These are phyloP conservation scores for Oryzias sinensis DNA, from an alignment of 2,797 vertebrate species.

Conservation along the genomic window DNA sequence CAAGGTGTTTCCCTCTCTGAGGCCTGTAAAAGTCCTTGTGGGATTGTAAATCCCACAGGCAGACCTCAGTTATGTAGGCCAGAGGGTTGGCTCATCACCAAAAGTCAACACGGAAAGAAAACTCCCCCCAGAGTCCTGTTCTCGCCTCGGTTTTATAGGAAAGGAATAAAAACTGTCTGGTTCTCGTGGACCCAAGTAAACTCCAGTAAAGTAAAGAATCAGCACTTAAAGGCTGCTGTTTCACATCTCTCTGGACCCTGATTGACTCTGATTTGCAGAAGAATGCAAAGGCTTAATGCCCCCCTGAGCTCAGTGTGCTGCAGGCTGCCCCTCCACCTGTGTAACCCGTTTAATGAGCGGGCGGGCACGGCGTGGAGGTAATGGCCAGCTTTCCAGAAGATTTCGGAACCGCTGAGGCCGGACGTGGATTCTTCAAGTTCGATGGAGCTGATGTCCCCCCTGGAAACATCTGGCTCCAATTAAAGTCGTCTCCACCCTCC, in stretches of 20 bases:
- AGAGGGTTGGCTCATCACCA: slow-evolving; percentile 45
- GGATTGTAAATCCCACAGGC: slow-evolving; percentile 16
- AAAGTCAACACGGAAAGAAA: slow-evolving; percentile 30
- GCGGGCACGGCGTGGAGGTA: slow-evolving; percentile 8
- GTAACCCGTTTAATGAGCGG: slow-evolving; percentile 9
- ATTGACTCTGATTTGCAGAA: slow-evolving; percentile 20
- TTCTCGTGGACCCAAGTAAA: slow-evolving; percentile 45
- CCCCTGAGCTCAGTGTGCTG: slow-evolving; percentile 11
- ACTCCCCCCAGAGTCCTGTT: slow-evolving; percentile 41
- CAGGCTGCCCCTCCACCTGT: slow-evolving; percentile 43
- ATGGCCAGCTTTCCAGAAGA: no score
- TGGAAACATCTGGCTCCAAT: slow-evolving; percentile 74
- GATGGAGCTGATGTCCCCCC: slow-evolving; percentile 11
- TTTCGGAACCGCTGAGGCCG: no score
- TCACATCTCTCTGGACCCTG: background rate
- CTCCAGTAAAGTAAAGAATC: slow-evolving; percentile 36
- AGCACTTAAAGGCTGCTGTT: no score
- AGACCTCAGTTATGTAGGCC: slow-evolving; percentile 48
- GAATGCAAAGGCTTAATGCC: slow-evolving; percentile 50
- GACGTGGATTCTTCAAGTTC: no score
- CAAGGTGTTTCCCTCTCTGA: slow-evolving; percentile 21
- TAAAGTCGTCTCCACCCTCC: slow-evolving; percentile 49
- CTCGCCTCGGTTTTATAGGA: slow-evolving; percentile 34
- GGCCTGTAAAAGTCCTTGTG: slow-evolving; percentile 12
- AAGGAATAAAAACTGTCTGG: slow-evolving; percentile 31